Percentiles rank a stretch among this genome's conserved stretches.
Evolutionary conservation across 2,797 vertebrate species (phyloP).

Genomic region (Spatula clypeata): DNA sequence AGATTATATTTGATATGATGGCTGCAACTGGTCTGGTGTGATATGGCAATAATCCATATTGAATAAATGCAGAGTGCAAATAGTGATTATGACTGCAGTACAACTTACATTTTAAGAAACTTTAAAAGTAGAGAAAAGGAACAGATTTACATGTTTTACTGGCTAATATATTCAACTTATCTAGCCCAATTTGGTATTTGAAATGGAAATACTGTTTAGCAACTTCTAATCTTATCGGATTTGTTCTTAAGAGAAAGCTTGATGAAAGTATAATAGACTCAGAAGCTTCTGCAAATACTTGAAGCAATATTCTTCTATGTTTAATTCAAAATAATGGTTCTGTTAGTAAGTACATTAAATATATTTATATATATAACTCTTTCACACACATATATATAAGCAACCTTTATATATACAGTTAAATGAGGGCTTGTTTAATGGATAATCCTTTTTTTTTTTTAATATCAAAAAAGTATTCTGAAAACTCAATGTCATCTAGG

Average conservation of each 20-base stretch:
- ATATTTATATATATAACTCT: not conserved
- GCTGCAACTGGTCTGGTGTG: not conserved
- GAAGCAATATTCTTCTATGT: not conserved
- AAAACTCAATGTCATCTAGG: not conserved
- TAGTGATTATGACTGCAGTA: not conserved
- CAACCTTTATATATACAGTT: not conserved
- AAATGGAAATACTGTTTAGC: not conserved
- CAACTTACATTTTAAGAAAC: not conserved
- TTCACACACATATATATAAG: not conserved
- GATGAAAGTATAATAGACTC: not conserved
- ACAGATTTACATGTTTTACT: not conserved
- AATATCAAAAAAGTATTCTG: not conserved
- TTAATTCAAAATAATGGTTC: not conserved
- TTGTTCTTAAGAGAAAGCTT: not conserved
- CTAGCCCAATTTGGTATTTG: not conserved
- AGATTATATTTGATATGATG: not conserved
- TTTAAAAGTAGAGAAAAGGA: not conserved
- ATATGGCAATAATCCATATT: not conserved
- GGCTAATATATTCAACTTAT: not conserved
- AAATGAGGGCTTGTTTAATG: not conserved
- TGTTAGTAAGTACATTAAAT: not conserved
- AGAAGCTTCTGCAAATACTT: not conserved
- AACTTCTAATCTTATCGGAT: not conserved
- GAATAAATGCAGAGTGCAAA: not conserved
- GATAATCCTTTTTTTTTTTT: not conserved